Evolutionary conservation across 92 coral and sea anemone genomes (phyloP).

Genomic region (Meandrina meandrites): DNA sequence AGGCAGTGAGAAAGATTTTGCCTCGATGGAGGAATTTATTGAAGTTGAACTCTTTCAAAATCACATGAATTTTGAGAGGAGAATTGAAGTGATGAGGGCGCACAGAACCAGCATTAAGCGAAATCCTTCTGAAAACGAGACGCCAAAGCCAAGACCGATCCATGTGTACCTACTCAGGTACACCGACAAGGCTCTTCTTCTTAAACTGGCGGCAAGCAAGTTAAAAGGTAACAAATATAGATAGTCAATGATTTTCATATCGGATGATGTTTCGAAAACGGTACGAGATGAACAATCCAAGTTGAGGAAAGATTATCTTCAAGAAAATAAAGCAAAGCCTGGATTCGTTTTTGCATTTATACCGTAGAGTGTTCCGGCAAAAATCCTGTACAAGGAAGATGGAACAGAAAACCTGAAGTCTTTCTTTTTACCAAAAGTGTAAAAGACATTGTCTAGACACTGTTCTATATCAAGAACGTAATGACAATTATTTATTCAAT

Average conservation of each 20-base stretch:
- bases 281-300: conserved; percentile 29
- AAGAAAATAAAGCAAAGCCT: conserved; percentile 11
- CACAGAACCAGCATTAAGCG: not conserved
- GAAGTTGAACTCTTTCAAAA: conserved; percentile 6
- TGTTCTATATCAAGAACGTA: not conserved
- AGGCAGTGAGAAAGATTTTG: not conserved
- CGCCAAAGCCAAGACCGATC: conserved; percentile 17
- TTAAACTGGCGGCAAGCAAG: conserved; percentile 18
- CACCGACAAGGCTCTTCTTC: not conserved
- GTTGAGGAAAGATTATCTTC: conserved; percentile 22
- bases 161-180: not conserved
- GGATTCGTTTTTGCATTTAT: conserved; percentile 7
- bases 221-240: conserved; percentile 18
- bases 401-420: conserved; percentile 9
- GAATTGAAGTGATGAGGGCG: conserved; percentile 7
- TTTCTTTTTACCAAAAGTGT: conserved; percentile 8
- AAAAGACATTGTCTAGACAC: no score
- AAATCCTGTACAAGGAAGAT: conserved; percentile 3
- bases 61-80: conserved; percentile 7
- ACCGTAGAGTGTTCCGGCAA: conserved; percentile 18
- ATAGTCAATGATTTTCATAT: conserved; percentile 16
- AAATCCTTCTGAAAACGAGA: conserved; percentile 22
- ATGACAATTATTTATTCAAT: not conserved
- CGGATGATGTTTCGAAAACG: conserved; percentile 19
- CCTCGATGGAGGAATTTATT: conserved; percentile 11